Evolutionary conservation across 1,140 invertebrate genomes (phyloP), one percentile per base, ranked within the genome.

Genomic region (Drosophila fuyamai): DNA sequence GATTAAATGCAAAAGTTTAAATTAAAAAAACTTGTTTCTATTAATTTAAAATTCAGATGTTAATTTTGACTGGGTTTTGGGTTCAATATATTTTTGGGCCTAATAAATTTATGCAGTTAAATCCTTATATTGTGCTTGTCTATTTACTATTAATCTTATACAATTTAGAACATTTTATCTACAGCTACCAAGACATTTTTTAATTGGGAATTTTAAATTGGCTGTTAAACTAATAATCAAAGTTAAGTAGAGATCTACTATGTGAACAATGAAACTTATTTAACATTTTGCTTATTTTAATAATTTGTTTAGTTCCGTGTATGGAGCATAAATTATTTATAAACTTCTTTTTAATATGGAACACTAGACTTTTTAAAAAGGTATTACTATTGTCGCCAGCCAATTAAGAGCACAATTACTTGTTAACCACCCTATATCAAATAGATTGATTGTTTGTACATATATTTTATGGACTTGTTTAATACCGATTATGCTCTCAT

Each of bases 1-100:
- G 43, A 56, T 56, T 71, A 56, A 70, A 71, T 57, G 12, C 36
- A 70, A 55, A 53, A 55, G 29, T 41, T 70, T 41, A 57, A 40
- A 43, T 41, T 35, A 9, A 53, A 27, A 13, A 6, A 7, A 0
- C 0, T 3, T 0, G 14, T 48, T 16, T 16, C 8, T 18, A 13
- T 57, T 61, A 9, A 29, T 14, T 5, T 32, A 32, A 32, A 32
- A 7, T 32, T 32, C 29, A 8, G 29, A 32, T 32, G 6, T 32
- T 32, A 7, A 7, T 32, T 32, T 8, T 32, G 29, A 32, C 6
- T 7, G 6, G 6, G 7, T 1, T 32, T 32, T 32, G 29, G 29
- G 5, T 7, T 7, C 29, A 6, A 32, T 32, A 32, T 8, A 32
- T 1, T 0, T 23, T 23, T 23, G 18, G 7, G 29, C 1, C 29